Evolutionary conservation across 2,888 invertebrate genomes (phyloP).

Genomic region (Emmelina monodactyla): DNA sequence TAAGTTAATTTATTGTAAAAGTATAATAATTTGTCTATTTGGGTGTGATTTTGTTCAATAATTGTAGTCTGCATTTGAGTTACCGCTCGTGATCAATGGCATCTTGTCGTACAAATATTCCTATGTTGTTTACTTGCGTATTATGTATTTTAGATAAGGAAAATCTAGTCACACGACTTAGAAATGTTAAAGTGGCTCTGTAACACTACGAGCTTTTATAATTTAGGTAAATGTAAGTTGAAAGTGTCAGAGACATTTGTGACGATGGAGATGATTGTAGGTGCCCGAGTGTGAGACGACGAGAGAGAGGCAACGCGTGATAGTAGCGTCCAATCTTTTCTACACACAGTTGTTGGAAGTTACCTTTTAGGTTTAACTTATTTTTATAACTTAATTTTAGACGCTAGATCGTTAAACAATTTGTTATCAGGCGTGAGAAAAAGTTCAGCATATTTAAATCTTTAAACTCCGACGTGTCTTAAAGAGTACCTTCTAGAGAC

Average conservation of each 20-base stretch:
- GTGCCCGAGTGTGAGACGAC: not conserved
- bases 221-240: slow-evolving; percentile 3
- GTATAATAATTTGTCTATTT: slow-evolving; percentile 36
- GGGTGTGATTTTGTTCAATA: slow-evolving; percentile 59
- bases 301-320: slow-evolving; percentile 12
- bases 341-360: slow-evolving; percentile 42
- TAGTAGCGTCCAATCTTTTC: not conserved
- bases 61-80: slow-evolving; percentile 65
- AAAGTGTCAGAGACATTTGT: not conserved
- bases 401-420: slow-evolving; percentile 50
- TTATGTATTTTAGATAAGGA: slow-evolving; percentile 51
- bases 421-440: slow-evolving; percentile 53
- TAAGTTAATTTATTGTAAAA: slow-evolving; percentile 60
- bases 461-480: slow-evolving; percentile 52
- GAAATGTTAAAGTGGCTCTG: slow-evolving; percentile 57
- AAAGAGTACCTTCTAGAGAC: slow-evolving; percentile 38
- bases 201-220: slow-evolving; percentile 40
- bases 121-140: slow-evolving; percentile 63
- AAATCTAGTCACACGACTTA: slow-evolving; percentile 67
- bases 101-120: slow-evolving; percentile 68
- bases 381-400: slow-evolving; percentile 44
- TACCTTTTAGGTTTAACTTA: slow-evolving; percentile 61
- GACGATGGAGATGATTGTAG: slow-evolving; percentile 13
- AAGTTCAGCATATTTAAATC: slow-evolving; percentile 54
- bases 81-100: slow-evolving; percentile 66